Conservation (phyloP, 2,888 invertebrate species). For the Strigamia transsilvanica region DNA sequence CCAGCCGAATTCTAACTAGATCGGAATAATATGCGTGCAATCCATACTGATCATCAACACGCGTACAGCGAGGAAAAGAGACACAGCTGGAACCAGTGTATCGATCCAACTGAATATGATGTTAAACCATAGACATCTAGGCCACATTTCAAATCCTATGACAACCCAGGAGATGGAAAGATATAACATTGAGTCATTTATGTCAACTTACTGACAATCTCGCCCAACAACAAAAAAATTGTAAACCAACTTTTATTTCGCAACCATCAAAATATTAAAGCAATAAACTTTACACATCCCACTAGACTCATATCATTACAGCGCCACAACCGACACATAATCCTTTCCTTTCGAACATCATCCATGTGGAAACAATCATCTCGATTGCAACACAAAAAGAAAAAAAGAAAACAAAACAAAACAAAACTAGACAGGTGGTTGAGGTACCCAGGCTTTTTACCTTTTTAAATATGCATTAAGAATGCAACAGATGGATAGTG, state of each 20-base stretch:
- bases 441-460: neutral
- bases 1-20: neutral
- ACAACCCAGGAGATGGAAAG: constrained; percentile 23
- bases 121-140: constrained; percentile 35
- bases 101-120: constrained; percentile 3
- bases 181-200: constrained; percentile 29
- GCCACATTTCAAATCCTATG: constrained; percentile 19
- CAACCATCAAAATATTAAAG: constrained; percentile 20
- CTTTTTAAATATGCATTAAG: constrained; percentile 9
- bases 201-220: constrained; percentile 3
- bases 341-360: constrained; percentile 5
- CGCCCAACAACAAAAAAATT: neutral
- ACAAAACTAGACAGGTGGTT: neutral
- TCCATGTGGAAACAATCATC: constrained; percentile 5
- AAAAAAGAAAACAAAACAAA: neutral
- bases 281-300: neutral
- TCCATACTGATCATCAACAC: constrained; percentile 28
- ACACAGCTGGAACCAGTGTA: constrained; percentile 1
- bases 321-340: neutral
- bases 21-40: neutral
- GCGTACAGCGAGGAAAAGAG: neutral
- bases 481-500: constrained; percentile 3
- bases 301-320: neutral
- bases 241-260: neutral
- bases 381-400: constrained; percentile 10